These are phyloP conservation scores for Nylanderia fulva DNA, from an alignment of 1,140 invertebrate genomes.

Conservation along the genomic window DNA sequence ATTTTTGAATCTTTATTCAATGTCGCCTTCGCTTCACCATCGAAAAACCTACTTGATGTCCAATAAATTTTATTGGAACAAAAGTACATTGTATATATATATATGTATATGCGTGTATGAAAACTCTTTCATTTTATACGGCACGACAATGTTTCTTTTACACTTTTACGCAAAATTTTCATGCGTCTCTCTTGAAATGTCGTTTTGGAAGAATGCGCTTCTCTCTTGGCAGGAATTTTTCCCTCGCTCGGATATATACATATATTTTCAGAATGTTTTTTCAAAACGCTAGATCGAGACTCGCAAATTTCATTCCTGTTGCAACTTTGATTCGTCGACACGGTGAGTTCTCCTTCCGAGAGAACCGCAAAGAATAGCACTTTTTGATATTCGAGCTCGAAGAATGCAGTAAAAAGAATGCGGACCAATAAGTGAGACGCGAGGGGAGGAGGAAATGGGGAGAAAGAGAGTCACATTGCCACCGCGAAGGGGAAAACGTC, in stretches of 20 bases:
- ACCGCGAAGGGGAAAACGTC: neutral
- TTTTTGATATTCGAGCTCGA: conserved; percentile 16
- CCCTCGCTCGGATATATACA: neutral
- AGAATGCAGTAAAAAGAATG: conserved; percentile 15
- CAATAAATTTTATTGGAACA: neutral
- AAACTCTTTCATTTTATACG: neutral
- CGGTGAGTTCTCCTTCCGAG: neutral
- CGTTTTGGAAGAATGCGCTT: neutral
- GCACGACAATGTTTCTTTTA: neutral
- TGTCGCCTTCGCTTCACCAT: neutral
- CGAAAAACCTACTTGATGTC: neutral
- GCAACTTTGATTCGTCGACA: neutral
- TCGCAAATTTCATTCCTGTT: conserved; percentile 17
- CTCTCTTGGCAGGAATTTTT: neutral
- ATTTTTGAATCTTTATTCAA: neutral
- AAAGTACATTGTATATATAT: neutral
- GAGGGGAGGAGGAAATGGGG: neutral
- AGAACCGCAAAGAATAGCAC: conserved; percentile 22
- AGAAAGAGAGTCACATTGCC: neutral
- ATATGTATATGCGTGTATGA: neutral
- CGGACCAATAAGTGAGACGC: conserved; percentile 18
- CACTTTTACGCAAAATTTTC: neutral
- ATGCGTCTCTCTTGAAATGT: conserved; percentile 7
- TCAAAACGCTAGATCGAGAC: neutral
- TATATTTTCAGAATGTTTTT: conserved; percentile 20